Conservation (phyloP, 2,888 invertebrate species). For the Augiades crinisus region DNA sequence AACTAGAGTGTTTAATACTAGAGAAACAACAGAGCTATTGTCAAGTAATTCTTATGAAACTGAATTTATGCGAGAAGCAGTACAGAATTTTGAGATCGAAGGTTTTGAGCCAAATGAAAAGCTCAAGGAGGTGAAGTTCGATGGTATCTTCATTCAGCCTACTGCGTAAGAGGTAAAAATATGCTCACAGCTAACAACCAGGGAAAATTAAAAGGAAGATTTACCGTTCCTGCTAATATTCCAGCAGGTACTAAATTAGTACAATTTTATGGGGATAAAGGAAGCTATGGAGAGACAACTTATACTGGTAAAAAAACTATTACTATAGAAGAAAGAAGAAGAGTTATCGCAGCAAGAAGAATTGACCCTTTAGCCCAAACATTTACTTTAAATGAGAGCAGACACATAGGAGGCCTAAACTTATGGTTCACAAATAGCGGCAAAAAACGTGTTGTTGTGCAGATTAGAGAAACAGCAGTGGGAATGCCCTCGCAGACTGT, state of each 20-base stretch:
- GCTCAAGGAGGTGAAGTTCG: background rate
- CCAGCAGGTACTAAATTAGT: slow-evolving; percentile 1
- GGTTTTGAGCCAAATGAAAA: background rate
- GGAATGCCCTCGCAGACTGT: slow-evolving; percentile 1
- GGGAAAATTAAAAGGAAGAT: background rate
- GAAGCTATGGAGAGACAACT: background rate
- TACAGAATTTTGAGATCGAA: background rate
- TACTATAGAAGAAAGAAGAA: slow-evolving; percentile 2
- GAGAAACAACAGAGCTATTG: slow-evolving; percentile 1
- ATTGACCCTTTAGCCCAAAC: background rate
- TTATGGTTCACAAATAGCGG: background rate
- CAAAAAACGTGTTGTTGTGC: slow-evolving; percentile 3
- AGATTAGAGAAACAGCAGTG: slow-evolving; percentile 1
- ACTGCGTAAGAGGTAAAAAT: background rate
- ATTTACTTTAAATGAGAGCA: background rate
- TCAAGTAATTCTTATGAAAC: background rate
- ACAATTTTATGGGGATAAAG: background rate
- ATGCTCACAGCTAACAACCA: background rate
- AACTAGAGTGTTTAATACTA: background rate
- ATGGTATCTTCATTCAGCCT: background rate
- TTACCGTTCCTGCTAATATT: background rate
- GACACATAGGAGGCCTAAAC: background rate
- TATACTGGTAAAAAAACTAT: slow-evolving; percentile 1
- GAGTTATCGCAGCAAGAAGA: slow-evolving; percentile 4
- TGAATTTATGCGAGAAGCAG: background rate